Base-by-base conservation (phyloP, 2,888 invertebrate species). In the Leptinotarsa tumamoca region DNA sequence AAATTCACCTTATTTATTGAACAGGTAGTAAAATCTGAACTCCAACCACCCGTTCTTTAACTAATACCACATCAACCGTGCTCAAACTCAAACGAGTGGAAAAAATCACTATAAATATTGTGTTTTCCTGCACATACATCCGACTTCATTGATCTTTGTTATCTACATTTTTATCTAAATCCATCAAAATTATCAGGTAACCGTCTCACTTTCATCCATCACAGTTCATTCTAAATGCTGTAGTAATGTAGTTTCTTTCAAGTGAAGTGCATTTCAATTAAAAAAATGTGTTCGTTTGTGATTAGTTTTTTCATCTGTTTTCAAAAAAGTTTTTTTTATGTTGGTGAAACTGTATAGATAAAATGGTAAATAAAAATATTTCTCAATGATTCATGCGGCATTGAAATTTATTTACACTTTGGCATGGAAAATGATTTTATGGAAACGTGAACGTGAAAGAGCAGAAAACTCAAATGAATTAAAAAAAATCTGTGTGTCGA, bases 161-260 rank as follows among this genome's bases (percentile, higher is more conserved):
- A 67, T 56, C 56, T 33, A 33, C 33, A 27, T 14, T 58, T 58
- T 69, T 56, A 69, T 69, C 69, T 69, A 43, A 23, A 56, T 18
- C 54, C 56, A n/a, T 56, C 56, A 43, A 23, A 56, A 56, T 68
- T 68, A 68, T 68, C 68, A 68, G 68, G 23, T 23, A 58, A 23
- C 58, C 15, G 58, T 58, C 23, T 23, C 21, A 23, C 14, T 58
- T 23, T 58, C 58, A 23, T 58, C 4, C 23, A 58, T 58, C 13
- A 21, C 13, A 58, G 58, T 58, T 58, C 17, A 58, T 58, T 58
- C 13, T 15, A 15, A 23, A 58, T 23, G 14, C 1, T 27, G 23
- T 15, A 15, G 13, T 10, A 1, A 54, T 54, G 4, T 58, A 23
- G 58, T 21, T 58, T 58, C 15, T 15, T 58, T 14, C 23, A 14